Conservation (phyloP, 2,113 vertebrate species). For the Thamnaconus septentrionalis region DNA sequence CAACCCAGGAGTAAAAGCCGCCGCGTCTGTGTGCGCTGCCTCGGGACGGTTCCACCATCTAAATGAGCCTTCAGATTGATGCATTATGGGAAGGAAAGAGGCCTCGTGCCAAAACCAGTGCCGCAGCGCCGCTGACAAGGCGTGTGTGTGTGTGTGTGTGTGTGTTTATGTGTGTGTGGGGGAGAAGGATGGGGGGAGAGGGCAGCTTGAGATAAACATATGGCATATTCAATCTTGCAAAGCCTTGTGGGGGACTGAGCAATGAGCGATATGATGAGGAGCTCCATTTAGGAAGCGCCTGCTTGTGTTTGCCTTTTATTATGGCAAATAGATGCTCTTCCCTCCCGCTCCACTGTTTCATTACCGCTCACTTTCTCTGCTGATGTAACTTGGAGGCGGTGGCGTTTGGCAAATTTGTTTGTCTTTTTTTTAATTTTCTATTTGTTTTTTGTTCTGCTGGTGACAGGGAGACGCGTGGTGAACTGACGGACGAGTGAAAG, state of each 20-base stretch:
- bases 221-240: slow-evolving; percentile 68
- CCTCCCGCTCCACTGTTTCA: no score
- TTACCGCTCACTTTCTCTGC: no score
- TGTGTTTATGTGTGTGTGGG: no score
- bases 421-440: no score
- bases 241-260: slow-evolving; percentile 56
- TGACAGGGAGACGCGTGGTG: no score
- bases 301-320: slow-evolving; percentile 20
- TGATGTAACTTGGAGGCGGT: no score
- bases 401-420: no score
- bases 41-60: slow-evolving; percentile 27
- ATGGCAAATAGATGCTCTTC: no score
- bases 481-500: no score
- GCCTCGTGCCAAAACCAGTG: slow-evolving; percentile 54
- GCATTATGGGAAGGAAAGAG: slow-evolving; percentile 56
- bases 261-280: slow-evolving; percentile 57
- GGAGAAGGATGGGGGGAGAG: slow-evolving; percentile 5
- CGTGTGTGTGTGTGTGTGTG: no score
- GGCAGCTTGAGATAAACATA: slow-evolving; percentile 67
- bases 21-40: slow-evolving; percentile 28
- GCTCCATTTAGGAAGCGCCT: slow-evolving; percentile 63
- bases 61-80: slow-evolving; percentile 63
- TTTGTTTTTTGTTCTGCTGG: no score
- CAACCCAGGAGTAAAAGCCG: slow-evolving; percentile 29
- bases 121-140: slow-evolving; percentile 51